Percentiles rank a stretch among this genome's conserved stretches.
These are phyloP conservation scores for Asteroscopus sphinx DNA, from an alignment of 2,888 invertebrate genomes.

Conservation along the genomic window DNA sequence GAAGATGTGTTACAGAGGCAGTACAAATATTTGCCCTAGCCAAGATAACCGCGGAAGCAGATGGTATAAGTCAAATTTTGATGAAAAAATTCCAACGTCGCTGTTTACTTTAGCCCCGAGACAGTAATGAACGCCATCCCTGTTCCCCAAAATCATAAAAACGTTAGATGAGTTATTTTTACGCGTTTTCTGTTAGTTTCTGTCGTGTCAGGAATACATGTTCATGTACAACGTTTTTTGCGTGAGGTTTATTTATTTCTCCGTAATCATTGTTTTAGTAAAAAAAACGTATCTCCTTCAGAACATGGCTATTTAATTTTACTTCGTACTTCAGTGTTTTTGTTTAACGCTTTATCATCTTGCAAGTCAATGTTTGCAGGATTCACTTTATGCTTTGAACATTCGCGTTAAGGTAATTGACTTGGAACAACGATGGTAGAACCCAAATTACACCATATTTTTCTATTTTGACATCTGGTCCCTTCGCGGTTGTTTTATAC, in stretches of 20 bases:
- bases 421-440: slow-evolving; percentile 5
- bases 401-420: neutral
- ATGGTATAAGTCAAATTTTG: slow-evolving; percentile 83
- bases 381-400: neutral
- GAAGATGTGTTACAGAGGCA: slow-evolving; percentile 57
- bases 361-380: neutral
- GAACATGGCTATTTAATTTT: slow-evolving; percentile 19
- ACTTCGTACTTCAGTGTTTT: slow-evolving; percentile 1
- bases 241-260: slow-evolving; percentile 31
- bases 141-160: slow-evolving; percentile 65
- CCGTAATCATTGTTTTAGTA: slow-evolving; percentile 13
- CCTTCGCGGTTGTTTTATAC: slow-evolving; percentile 22
- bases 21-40: slow-evolving; percentile 79
- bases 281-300: slow-evolving; percentile 25
- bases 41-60: slow-evolving; percentile 78
- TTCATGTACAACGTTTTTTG: slow-evolving; percentile 32
- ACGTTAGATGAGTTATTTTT: slow-evolving; percentile 65
- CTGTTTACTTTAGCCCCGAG: slow-evolving; percentile 74
- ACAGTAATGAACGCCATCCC: slow-evolving; percentile 70
- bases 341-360: slow-evolving; percentile 15
- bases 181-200: slow-evolving; percentile 59
- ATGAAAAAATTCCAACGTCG: slow-evolving; percentile 77
- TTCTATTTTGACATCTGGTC: slow-evolving; percentile 37
- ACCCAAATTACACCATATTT: slow-evolving; percentile 22
- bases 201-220: slow-evolving; percentile 31